Percentiles rank a stretch among this genome's conserved stretches.
Conservation (phyloP, 2,797 vertebrate genomes). For the Gambusia yucatana region DNA sequence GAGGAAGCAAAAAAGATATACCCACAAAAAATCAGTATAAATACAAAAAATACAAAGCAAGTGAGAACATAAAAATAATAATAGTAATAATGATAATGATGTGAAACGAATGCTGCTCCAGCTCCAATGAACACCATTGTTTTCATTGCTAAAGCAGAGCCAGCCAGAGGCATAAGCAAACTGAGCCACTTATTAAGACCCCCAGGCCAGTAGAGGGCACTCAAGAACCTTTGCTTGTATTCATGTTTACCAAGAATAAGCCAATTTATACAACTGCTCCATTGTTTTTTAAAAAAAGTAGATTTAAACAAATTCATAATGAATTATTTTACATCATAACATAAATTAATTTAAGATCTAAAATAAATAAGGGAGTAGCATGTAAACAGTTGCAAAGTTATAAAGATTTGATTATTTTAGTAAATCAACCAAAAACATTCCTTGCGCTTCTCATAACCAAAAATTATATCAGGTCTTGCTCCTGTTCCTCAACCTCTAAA, state of each 20-base stretch:
- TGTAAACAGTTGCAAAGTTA: no score
- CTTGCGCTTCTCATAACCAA: no score
- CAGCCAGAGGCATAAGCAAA: neutral
- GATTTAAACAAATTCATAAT: no score
- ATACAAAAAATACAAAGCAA: neutral
- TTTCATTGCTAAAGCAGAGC: neutral
- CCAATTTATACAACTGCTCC: neutral
- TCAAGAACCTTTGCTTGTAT: neutral
- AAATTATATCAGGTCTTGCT: no score
- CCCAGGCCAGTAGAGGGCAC: neutral
- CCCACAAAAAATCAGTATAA: neutral
- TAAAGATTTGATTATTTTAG: no score
- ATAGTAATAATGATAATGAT: no score
- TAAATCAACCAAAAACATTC: no score
- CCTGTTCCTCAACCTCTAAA: no score
- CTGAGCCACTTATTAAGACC: neutral
- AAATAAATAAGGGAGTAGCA: neutral
- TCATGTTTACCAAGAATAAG: neutral
- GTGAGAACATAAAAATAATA: neutral
- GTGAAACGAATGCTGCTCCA: no score
- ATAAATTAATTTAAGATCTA: neutral
- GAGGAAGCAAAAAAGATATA: neutral
- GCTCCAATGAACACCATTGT: neutral
- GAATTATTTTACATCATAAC: no score
- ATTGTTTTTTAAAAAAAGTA: neutral